Evolutionary conservation across 2,113 vertebrate genomes (phyloP), one percentile per base, ranked within the genome.

Genomic region (Oplegnathus fasciatus): DNA sequence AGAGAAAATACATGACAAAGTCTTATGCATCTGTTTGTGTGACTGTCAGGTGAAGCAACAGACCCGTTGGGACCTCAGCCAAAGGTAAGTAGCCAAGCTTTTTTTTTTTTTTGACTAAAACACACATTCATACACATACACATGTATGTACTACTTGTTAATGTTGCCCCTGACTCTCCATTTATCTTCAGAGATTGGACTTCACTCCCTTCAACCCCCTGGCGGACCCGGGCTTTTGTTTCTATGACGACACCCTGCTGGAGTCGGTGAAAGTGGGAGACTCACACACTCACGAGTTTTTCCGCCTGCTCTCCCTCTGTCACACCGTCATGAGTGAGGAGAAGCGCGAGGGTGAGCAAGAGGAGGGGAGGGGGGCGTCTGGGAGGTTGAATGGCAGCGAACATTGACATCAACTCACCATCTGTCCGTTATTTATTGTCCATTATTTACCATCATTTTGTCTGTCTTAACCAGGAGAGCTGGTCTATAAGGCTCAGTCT

Each of bases 291-390:
- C 97, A 98, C 0, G 97, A 98, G 89, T 99, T 98, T 92, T 98
- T 98, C 93, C 96, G 98, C 7, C 95, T 99, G 80, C 97, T 99
- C 18, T 96, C 97, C 0, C 96, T 99, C 46, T 99, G 97, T 87
- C 98, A 99, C 90, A 99, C 98, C 0, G 97, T 98, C 75, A 99
- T 98, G 97, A 97, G 97, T 0, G 97, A 99, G 88, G 97, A 98
- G 85, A 98, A 97, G 92, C 96, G 65, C 0, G 95, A 97, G 87
- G 97, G 97, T 98, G 85, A 88, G 95, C 90, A 67, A 83, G 2
- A 0, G 75, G 89, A 87, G 93, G 94, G 95, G 68, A 50, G 28
- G 34, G 30, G n/a, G 5, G 9, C 40, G 34, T 32, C 14, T 17
- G 9, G 28, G 20, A 37, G 42, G 64, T 24, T 0, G 5, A 40